A percentile compares a stretch with the other conserved stretches of the same genome.
phyloP scores from a whole-genome alignment of 2,113 vertebrate genomes.

The Empidonax traillii region DNA sequence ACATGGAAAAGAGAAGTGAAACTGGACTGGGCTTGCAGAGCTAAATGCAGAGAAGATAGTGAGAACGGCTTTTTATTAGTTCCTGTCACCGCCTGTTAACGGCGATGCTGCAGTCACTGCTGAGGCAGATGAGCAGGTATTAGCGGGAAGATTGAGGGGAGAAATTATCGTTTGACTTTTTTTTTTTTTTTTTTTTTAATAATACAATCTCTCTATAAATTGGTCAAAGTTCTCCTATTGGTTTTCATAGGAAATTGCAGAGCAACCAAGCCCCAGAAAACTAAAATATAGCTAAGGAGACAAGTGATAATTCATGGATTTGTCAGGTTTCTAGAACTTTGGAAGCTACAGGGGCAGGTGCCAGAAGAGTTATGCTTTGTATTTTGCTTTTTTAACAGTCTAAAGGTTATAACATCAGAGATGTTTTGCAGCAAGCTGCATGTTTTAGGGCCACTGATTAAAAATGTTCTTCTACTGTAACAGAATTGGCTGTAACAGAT shows the following conservation, averaged over 20 bases:
- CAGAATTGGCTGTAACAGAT: slow-evolving; percentile 7
- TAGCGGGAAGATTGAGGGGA: not conserved
- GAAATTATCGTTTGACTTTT: accelerated
- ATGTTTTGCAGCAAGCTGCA: slow-evolving; percentile 12
- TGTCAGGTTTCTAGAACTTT: not conserved
- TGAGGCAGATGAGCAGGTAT: not conserved
- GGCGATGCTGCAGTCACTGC: not conserved
- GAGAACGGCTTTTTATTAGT: not conserved
- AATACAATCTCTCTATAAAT: not conserved
- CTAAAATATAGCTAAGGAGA: not conserved
- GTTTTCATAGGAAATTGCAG: not conserved
- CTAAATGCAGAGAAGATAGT: not conserved
- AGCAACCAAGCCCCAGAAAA: not conserved
- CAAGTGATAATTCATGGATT: not conserved
- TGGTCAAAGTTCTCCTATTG: not conserved
- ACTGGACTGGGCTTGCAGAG: not conserved
- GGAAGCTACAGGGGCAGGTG: slow-evolving; percentile 5
- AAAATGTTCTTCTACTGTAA: slow-evolving; percentile 30
- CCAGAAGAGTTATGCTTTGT: not conserved
- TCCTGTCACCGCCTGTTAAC: not conserved
- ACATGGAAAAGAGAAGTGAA: not conserved
- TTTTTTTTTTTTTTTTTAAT: not conserved
- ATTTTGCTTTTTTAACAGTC: not conserved
- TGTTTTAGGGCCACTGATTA: slow-evolving; percentile 46
- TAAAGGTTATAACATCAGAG: not conserved